phyloP scores from a whole-genome alignment of 35 echinoderm and acorn worm species.

The Hemicentrotus pulcherrimus region DNA sequence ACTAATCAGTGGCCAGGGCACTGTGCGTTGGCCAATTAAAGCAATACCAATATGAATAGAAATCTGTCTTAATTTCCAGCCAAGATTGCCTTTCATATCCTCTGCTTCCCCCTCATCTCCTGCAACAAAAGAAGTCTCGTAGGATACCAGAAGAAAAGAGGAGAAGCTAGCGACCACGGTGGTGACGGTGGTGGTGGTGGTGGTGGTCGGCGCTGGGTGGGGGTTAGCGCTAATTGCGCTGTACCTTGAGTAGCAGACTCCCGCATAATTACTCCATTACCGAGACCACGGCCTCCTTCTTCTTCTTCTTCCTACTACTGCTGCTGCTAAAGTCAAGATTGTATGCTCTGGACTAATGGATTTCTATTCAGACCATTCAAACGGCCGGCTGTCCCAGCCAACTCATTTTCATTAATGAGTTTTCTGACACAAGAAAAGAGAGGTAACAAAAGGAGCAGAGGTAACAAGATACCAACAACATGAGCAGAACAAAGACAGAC shows the following conservation, averaged over 20 bases:
- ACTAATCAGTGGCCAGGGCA: slow-evolving; percentile 22
- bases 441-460: slow-evolving; percentile 50
- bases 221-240: slow-evolving; percentile 60
- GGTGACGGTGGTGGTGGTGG: neutral
- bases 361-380: slow-evolving; percentile 59
- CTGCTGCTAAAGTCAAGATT: slow-evolving; percentile 43
- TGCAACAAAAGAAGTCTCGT: neutral
- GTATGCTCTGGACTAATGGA: slow-evolving; percentile 64
- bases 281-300: neutral
- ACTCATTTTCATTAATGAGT: slow-evolving; percentile 76
- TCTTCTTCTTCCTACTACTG: neutral
- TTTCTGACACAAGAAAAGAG: slow-evolving; percentile 68
- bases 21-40: slow-evolving; percentile 34
- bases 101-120: slow-evolving; percentile 19
- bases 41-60: slow-evolving; percentile 39
- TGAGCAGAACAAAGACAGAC: slow-evolving; percentile 59
- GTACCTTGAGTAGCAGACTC: slow-evolving; percentile 50
- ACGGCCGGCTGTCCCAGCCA: slow-evolving; percentile 18
- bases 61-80: slow-evolving; percentile 53
- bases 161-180: neutral
- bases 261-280: slow-evolving; percentile 66
- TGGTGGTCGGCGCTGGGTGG: slow-evolving; percentile 18
- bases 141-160: slow-evolving; percentile 40
- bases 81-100: slow-evolving; percentile 37
- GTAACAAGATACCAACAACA: slow-evolving; percentile 49